Conservation (phyloP, 2,797 vertebrate genomes). For the Heterohyrax brucei region DNA sequence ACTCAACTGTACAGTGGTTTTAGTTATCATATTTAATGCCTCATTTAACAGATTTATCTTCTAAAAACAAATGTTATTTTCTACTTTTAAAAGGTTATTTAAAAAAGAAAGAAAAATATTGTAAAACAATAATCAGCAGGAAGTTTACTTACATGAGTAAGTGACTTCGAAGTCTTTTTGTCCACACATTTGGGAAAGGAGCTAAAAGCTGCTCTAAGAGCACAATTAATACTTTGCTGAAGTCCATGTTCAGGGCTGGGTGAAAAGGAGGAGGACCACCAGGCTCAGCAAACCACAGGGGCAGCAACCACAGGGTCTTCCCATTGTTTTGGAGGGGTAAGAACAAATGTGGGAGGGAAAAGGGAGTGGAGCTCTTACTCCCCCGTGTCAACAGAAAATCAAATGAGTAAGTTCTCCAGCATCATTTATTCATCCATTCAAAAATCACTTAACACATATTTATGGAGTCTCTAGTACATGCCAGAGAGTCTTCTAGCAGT, state of each 20-base stretch:
- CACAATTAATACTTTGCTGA: not conserved
- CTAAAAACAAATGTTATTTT: not conserved
- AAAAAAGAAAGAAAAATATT: not conserved
- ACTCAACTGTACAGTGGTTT: not conserved
- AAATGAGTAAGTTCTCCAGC: not conserved
- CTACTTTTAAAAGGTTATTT: not conserved
- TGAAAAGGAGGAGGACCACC: not conserved
- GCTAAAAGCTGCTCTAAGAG: not conserved
- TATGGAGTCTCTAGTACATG: not conserved
- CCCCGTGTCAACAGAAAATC: not conserved
- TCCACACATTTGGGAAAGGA: not conserved
- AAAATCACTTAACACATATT: not conserved
- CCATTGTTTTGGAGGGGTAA: not conserved
- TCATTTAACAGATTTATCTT: not conserved
- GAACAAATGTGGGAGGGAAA: not conserved
- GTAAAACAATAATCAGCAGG: not conserved
- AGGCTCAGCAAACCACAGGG: not conserved
- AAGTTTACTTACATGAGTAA: not conserved
- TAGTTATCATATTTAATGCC: not conserved
- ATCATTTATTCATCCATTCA: not conserved
- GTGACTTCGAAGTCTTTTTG: not conserved
- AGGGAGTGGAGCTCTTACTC: not conserved
- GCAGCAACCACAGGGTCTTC: not conserved
- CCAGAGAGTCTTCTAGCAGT: not conserved
- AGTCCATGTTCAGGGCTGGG: not conserved